A percentile compares a stretch with the other conserved stretches of the same genome.
Evolutionary conservation across 2,797 vertebrate species (phyloP).

Genomic region (Labeo calbasu): DNA sequence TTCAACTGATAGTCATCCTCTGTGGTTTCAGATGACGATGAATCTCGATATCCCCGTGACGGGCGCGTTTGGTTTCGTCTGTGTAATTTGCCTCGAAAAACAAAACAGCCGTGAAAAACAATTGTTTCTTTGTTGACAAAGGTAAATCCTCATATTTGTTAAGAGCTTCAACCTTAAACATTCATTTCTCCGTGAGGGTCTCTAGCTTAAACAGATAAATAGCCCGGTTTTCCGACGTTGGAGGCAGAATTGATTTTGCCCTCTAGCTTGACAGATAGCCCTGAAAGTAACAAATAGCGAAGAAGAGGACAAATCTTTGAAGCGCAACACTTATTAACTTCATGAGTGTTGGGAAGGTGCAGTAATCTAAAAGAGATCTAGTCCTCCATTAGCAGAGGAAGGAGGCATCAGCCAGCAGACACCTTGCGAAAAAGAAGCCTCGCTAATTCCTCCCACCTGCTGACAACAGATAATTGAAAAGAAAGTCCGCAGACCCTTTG

Average conservation of each 20-base stretch:
- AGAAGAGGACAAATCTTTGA: slow-evolving; percentile 58
- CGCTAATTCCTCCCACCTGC: slow-evolving; percentile 34
- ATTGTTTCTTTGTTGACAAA: slow-evolving; percentile 24
- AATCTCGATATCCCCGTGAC: slow-evolving; percentile 41
- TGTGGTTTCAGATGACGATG: slow-evolving; percentile 37
- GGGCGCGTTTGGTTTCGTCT: slow-evolving; percentile 12
- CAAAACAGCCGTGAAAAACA: slow-evolving; percentile 25
- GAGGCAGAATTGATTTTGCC: slow-evolving; percentile 62
- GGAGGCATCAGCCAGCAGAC: slow-evolving; percentile 29
- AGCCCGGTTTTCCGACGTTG: slow-evolving; percentile 46
- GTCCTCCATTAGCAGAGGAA: slow-evolving; percentile 52
- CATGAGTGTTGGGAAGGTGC: slow-evolving; percentile 52
- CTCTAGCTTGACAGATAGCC: slow-evolving; percentile 57
- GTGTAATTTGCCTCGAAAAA: slow-evolving; percentile 31
- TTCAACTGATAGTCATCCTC: slow-evolving; percentile 31
- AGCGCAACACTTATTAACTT: slow-evolving; percentile 58
- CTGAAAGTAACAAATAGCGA: slow-evolving; percentile 51
- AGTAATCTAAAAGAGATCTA: slow-evolving; percentile 59
- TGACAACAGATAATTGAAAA: slow-evolving; percentile 60
- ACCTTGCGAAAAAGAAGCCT: slow-evolving; percentile 17
- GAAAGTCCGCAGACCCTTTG: slow-evolving; percentile 34
- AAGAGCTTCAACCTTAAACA: slow-evolving; percentile 41
- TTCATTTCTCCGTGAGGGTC: slow-evolving; percentile 48
- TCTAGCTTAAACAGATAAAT: slow-evolving; percentile 58
- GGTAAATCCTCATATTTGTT: slow-evolving; percentile 49